Percentiles rank a stretch among this genome's conserved stretches.
Evolutionary conservation across 2,797 vertebrate genomes (phyloP).

Genomic region (Hirundo rustica): DNA sequence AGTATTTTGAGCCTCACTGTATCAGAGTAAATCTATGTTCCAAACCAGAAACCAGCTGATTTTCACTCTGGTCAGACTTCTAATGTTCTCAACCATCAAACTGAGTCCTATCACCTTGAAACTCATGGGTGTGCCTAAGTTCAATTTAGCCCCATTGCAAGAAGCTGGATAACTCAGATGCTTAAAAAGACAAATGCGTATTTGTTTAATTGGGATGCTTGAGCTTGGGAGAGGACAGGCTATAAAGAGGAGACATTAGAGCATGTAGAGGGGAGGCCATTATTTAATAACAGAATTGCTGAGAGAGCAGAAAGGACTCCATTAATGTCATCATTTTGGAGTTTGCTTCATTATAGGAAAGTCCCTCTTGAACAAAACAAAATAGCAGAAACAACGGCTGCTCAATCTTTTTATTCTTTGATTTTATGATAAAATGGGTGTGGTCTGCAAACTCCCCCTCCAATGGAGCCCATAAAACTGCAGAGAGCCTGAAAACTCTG

Average conservation of each 20-base stretch:
- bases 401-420: neutral
- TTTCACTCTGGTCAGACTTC: neutral
- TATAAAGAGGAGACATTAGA: neutral
- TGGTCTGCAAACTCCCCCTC: constrained; percentile 18
- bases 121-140: neutral
- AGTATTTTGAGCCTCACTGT: neutral
- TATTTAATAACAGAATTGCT: neutral
- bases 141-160: neutral
- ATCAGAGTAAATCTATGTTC: neutral
- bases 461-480: constrained; percentile 32
- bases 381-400: neutral
- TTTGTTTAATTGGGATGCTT: neutral
- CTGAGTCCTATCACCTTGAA: neutral
- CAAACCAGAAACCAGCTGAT: neutral
- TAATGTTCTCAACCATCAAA: neutral
- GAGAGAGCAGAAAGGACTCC: neutral
- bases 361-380: neutral
- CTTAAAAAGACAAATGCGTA: neutral
- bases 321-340: neutral
- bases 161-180: neutral
- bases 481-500: constrained; percentile 38
- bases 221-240: neutral
- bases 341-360: neutral
- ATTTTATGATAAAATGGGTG: constrained; percentile 35
- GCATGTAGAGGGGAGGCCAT: neutral